Evolutionary conservation across 2,113 vertebrate genomes (phyloP).

Genomic region (Scomber scombrus): DNA sequence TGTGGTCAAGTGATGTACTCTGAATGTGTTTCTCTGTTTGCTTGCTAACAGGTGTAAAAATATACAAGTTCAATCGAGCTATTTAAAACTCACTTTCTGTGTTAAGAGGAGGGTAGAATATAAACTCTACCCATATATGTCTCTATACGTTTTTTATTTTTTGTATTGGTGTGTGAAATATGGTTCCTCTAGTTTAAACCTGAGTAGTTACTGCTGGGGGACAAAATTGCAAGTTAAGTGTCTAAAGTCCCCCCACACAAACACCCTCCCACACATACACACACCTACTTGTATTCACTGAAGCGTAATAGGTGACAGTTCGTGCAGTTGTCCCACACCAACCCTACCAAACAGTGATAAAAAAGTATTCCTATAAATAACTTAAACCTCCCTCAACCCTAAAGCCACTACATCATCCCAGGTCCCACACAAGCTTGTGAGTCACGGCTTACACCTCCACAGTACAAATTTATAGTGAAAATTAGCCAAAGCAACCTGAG

Average conservation of each 20-base stretch:
- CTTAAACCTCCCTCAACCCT: not conserved
- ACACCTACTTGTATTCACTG: not conserved
- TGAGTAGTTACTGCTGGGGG: not conserved
- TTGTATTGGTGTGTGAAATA: not conserved
- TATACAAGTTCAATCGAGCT: not conserved
- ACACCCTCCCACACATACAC: not conserved
- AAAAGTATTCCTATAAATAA: slow-evolving; percentile 14
- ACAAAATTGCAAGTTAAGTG: not conserved
- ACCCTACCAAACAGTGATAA: not conserved
- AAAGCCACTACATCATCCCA: not conserved
- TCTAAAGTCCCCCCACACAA: not conserved
- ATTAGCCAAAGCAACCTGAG: not conserved
- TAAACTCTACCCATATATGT: not conserved
- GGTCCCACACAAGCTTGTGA: slow-evolving; percentile 40
- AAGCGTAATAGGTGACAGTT: not conserved
- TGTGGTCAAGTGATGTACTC: not conserved
- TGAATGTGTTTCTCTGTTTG: not conserved
- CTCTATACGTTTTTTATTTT: not conserved
- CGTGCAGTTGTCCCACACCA: not conserved
- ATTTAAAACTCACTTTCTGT: slow-evolving; percentile 1
- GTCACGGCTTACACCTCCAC: slow-evolving; percentile 16
- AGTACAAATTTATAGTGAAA: not conserved
- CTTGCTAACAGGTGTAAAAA: slow-evolving; percentile 1
- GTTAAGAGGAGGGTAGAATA: not conserved
- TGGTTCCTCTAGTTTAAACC: not conserved